Evolutionary conservation across 2,113 vertebrate genomes (phyloP), one percentile per base, ranked within the genome.

Genomic region (Blennius ocellaris): DNA sequence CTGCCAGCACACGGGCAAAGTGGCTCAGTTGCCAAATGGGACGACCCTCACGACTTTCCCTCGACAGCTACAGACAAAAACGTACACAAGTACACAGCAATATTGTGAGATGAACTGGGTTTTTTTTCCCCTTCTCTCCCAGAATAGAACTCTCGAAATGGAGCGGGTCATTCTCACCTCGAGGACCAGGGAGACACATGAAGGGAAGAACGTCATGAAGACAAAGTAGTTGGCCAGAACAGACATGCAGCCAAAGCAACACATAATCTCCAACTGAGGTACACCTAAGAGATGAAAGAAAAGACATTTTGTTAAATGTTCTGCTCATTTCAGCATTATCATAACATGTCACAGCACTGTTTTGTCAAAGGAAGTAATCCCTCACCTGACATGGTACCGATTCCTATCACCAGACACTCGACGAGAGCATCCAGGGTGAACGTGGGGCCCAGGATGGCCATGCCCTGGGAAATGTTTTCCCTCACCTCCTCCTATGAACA

Each of bases 181-280:
- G 61, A 99, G 90, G 4, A 99, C 97, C 81, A 99, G 92, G 1
- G 98, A 99, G 48, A 99, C 97, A 11, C 98, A 99, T 7, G 97
- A 97, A 15, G 98, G 97, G 89, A 99, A 99, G 92, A 99, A 98
- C 17, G 97, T 99, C 97, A 99, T 97, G 80, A 99, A 99, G 84
- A 97, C 98, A 7, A 99, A 96, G 87, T 99, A 99, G 90, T 99
- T 99, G 85, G 97, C 97, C 76, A 99, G 93, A 75, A 99, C 96
- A 6, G 98, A 99, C 95, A 99, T 96, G 55, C 98, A 99, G 80
- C 98, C 97, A 66, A 99, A 99, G 84, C 97, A 98, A 81, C 97
- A 99, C 97, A 99, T 98, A 76, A 99, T 97, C 92, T 99, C 98
- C 56, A 99, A 90, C 30, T 99, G 97, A 5, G 96, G 95, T 12